Evolutionary conservation across 1,140 invertebrate genomes (phyloP).

Genomic region (Apis dorsata): DNA sequence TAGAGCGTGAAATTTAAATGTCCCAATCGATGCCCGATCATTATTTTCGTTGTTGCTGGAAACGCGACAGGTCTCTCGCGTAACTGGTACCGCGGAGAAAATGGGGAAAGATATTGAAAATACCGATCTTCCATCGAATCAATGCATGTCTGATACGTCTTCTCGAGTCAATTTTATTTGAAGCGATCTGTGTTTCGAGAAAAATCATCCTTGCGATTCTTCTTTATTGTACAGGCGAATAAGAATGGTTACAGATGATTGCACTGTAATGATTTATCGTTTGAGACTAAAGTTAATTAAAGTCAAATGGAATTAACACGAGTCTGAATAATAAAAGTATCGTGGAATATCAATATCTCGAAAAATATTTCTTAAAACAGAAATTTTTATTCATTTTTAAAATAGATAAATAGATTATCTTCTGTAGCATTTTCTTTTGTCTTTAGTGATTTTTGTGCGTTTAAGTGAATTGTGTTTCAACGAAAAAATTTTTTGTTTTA

Average conservation of each 20-base stretch:
- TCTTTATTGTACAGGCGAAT: not conserved
- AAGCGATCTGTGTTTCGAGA: not conserved
- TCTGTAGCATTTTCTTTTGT: no score
- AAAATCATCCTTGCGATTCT: not conserved
- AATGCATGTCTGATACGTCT: not conserved
- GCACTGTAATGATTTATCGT: not conserved
- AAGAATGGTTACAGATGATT: not conserved
- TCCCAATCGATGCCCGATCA: slow-evolving; percentile 66
- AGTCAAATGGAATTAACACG: not conserved
- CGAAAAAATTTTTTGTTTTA: not conserved
- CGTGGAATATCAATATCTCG: no score
- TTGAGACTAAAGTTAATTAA: not conserved
- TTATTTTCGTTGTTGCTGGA: slow-evolving; percentile 60
- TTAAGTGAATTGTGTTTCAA: not conserved
- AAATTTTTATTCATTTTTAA: not conserved
- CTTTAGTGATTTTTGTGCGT: not conserved
- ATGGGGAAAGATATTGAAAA: not conserved
- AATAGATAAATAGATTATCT: no score
- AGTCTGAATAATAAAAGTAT: not conserved
- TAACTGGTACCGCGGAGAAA: slow-evolving; percentile 25
- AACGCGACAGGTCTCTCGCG: slow-evolving; percentile 23
- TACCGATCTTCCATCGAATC: not conserved
- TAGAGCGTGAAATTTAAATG: slow-evolving; percentile 70
- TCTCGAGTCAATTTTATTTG: not conserved
- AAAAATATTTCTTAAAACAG: not conserved